phyloP scores from a whole-genome alignment of 2,888 invertebrate genomes.

The Gnatocerus cornutus region DNA sequence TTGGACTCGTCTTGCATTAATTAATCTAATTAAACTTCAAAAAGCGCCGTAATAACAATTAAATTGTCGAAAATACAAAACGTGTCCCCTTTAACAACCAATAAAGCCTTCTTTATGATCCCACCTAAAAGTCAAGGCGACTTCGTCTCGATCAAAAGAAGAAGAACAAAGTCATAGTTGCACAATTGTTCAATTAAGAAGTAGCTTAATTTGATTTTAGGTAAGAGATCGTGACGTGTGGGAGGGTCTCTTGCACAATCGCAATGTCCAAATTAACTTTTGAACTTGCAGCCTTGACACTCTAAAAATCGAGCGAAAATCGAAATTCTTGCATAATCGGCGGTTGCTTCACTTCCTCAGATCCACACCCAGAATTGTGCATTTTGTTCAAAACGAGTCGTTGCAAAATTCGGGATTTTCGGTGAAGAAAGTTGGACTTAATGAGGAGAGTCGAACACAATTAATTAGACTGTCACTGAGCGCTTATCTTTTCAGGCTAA shows the following conservation, averaged over 20 bases:
- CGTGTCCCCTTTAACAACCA: conserved; percentile 6
- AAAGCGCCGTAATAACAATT: conserved; percentile 12
- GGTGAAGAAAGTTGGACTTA: not conserved
- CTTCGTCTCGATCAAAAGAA: not conserved
- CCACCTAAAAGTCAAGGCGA: conserved; percentile 20
- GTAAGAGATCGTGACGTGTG: conserved; percentile 37
- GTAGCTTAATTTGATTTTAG: conserved; percentile 42
- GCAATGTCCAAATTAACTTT: conserved; percentile 12
- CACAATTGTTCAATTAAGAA: conserved; percentile 34
- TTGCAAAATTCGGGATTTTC: not conserved
- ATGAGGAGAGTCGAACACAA: not conserved
- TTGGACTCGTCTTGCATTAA: conserved; percentile 33
- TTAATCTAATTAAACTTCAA: conserved; percentile 21
- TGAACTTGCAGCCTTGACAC: conserved; percentile 39
- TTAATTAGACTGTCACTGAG: not conserved
- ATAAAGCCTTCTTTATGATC: conserved; percentile 25
- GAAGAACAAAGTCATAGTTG: not conserved
- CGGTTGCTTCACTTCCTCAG: not conserved
- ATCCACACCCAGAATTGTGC: not conserved
- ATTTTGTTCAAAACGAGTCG: not conserved
- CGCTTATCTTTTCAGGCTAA: conserved; percentile 6
- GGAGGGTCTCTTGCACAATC: conserved; percentile 34
- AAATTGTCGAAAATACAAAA: conserved; percentile 4
- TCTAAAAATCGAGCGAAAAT: conserved; percentile 5
- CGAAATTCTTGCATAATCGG: not conserved